phyloP scores from a whole-genome alignment of 2,888 invertebrate genomes.

The Tubiluchus corallicola region DNA sequence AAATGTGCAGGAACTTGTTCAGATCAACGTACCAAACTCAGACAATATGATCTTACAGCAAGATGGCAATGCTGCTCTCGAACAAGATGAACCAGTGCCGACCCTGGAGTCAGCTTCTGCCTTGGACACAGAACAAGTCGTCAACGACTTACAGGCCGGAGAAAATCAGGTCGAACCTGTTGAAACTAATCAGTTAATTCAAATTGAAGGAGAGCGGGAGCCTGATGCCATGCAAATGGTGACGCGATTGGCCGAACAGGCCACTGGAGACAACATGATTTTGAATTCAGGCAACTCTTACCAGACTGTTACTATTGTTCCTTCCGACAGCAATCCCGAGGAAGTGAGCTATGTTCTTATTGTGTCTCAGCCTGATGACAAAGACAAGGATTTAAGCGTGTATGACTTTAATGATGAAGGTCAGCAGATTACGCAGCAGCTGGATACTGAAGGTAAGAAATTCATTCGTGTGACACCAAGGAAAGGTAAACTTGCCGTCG shows the following conservation, averaged over 20 bases:
- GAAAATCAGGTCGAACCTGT: too few relatives aligned
- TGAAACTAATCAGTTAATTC: too few relatives aligned
- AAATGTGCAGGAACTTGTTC: too few relatives aligned
- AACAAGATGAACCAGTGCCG: too few relatives aligned
- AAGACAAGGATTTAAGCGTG: constrained; percentile 41
- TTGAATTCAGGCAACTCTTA: constrained; percentile 39
- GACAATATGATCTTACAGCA: too few relatives aligned
- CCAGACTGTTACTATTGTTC: constrained; percentile 65
- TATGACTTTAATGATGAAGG: constrained; percentile 56
- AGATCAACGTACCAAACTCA: too few relatives aligned
- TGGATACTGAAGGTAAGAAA: neutral
- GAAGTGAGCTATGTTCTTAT: constrained; percentile 75
- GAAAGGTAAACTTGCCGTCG: too few relatives aligned
- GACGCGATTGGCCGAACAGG: constrained; percentile 21
- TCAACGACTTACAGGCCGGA: too few relatives aligned
- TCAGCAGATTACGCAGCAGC: constrained; percentile 11
- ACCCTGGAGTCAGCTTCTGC: too few relatives aligned
- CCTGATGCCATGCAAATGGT: constrained; percentile 17
- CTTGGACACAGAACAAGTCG: too few relatives aligned
- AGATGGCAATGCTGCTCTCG: too few relatives aligned
- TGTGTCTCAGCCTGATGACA: constrained; percentile 43
- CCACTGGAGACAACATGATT: constrained; percentile 13
- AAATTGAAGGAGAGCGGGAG: too few relatives aligned
- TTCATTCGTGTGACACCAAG: neutral
- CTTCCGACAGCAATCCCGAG: constrained; percentile 50